These are phyloP conservation scores for Synaphobranchus kaupii DNA, from an alignment of 2,797 vertebrate species.

Conservation along the genomic window DNA sequence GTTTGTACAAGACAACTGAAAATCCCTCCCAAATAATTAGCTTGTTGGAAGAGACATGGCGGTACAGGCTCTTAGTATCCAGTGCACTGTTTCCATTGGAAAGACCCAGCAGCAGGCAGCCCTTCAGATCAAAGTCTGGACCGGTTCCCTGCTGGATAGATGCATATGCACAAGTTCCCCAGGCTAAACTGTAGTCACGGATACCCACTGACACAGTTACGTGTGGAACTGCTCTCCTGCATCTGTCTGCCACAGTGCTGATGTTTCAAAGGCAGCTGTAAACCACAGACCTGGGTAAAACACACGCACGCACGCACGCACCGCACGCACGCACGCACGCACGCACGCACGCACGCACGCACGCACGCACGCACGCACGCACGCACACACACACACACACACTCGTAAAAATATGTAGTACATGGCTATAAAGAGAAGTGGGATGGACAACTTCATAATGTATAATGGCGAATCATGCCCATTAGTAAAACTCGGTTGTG, in stretches of 20 bases:
- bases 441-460: neutral
- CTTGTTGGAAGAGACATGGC: neutral
- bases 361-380: neutral
- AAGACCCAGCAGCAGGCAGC: neutral
- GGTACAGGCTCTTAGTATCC: neutral
- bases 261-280: neutral
- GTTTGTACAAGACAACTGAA: neutral
- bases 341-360: neutral
- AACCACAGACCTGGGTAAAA: neutral
- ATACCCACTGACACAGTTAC: neutral
- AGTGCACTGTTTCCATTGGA: neutral
- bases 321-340: neutral
- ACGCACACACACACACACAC: neutral
- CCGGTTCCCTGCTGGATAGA: conserved; percentile 24
- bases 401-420: neutral
- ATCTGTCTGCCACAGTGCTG: neutral
- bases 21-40: neutral
- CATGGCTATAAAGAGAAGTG: neutral
- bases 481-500: neutral
- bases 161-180: neutral
- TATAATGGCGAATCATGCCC: neutral
- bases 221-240: neutral
- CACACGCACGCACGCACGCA: neutral
- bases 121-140: conserved; percentile 11
- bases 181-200: neutral